Conservation (phyloP, 2,113 vertebrate genomes). For the Syngnathoides biaculeatus region DNA sequence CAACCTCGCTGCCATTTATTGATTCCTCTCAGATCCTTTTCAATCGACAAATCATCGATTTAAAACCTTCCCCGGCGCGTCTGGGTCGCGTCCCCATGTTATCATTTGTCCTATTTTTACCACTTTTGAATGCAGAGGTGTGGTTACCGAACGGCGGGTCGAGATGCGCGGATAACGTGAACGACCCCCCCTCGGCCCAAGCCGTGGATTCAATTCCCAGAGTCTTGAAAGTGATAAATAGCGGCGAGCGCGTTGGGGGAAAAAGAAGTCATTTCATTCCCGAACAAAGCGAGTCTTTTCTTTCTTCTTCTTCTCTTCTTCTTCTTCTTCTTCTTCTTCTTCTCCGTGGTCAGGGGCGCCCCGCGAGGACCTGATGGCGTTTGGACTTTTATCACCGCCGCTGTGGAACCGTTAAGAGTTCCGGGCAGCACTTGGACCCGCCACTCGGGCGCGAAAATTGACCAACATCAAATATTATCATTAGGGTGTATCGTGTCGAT, state of each 20-base stretch:
- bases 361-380: background rate
- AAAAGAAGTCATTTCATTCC: slow-evolving; percentile 26
- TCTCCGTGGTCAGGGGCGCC: background rate
- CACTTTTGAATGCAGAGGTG: background rate
- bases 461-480: too few species aligned
- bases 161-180: background rate
- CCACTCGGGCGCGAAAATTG: too few species aligned
- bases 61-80: background rate
- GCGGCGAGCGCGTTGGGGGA: slow-evolving; percentile 16
- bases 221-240: slow-evolving; percentile 28
- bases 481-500: too few species aligned
- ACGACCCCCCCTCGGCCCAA: slow-evolving; percentile 14
- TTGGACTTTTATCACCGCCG: background rate
- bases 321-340: too few species aligned
- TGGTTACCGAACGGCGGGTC: background rate
- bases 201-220: slow-evolving; percentile 32
- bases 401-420: background rate
- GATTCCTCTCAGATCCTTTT: background rate
- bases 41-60: background rate
- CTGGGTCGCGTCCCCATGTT: too few species aligned
- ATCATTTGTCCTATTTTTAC: slow-evolving; percentile 1
- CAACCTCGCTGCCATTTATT: background rate
- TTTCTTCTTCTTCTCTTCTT: too few species aligned
- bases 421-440: background rate
- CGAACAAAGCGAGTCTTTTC: too few species aligned